Conservation (phyloP, 2,113 vertebrate species). For the Urocynchramus pylzowi region DNA sequence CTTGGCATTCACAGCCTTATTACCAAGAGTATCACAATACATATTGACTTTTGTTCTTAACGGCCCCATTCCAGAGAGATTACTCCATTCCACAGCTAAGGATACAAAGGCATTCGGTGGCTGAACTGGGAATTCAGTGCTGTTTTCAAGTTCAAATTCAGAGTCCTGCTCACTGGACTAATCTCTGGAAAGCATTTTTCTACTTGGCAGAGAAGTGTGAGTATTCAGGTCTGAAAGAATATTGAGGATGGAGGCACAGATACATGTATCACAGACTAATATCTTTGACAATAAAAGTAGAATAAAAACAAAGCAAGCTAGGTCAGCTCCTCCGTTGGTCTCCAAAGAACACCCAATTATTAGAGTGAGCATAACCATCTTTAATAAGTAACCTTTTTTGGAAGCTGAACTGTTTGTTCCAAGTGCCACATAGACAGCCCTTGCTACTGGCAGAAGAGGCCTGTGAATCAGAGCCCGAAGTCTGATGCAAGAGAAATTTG, state of each 20-base stretch:
- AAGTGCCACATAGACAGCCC: neutral
- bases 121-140: neutral
- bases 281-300: neutral
- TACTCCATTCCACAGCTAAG: neutral
- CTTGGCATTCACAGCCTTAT: neutral
- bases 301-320: neutral
- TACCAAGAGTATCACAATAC: neutral
- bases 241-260: neutral
- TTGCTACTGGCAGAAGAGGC: neutral
- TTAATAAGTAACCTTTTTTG: neutral
- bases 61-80: neutral
- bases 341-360: neutral
- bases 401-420: neutral
- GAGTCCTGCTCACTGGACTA: neutral
- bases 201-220: neutral
- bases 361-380: neutral
- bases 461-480: conserved; percentile 3
- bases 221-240: neutral
- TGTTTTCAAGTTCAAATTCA: conserved; percentile 11
- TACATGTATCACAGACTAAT: neutral
- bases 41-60: neutral
- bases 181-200: neutral
- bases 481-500: conserved; percentile 38
- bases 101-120: neutral
- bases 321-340: neutral